Conservation (phyloP, 2,113 vertebrate species). For the Oenanthe melanoleuca region DNA sequence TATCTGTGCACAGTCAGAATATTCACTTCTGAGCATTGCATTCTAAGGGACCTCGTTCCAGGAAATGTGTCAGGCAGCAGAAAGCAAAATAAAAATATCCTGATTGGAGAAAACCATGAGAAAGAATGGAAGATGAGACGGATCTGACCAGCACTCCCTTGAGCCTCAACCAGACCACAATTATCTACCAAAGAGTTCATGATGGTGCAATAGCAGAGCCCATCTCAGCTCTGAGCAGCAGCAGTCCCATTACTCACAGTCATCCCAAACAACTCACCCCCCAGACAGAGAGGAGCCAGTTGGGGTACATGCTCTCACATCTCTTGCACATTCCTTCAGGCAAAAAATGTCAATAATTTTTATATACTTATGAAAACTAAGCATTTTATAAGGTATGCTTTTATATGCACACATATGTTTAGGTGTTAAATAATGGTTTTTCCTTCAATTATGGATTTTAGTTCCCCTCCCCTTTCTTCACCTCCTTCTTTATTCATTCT, state of each 20-base stretch:
- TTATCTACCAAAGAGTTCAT: neutral
- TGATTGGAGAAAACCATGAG: neutral
- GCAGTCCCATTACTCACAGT: neutral
- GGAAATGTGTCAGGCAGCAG: neutral
- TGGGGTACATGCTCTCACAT: neutral
- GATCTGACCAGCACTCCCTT: neutral
- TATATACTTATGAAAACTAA: neutral
- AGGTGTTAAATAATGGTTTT: neutral
- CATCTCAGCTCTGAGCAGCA: neutral
- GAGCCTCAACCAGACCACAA: neutral
- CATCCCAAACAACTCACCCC: neutral
- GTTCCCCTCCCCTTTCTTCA: neutral
- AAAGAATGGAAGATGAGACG: neutral
- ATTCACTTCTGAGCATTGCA: neutral
- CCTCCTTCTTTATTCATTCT: neutral
- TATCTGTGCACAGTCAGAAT: neutral
- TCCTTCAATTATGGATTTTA: neutral
- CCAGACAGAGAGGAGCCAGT: slow-evolving; percentile 10
- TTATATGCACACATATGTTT: neutral
- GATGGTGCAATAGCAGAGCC: neutral
- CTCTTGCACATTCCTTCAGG: neutral
- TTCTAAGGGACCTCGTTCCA: neutral
- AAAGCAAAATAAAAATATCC: neutral
- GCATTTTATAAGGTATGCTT: neutral
- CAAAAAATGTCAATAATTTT: neutral